Evolutionary conservation across 2,888 invertebrate species (phyloP).

Genomic region (Ethmia dodecea): DNA sequence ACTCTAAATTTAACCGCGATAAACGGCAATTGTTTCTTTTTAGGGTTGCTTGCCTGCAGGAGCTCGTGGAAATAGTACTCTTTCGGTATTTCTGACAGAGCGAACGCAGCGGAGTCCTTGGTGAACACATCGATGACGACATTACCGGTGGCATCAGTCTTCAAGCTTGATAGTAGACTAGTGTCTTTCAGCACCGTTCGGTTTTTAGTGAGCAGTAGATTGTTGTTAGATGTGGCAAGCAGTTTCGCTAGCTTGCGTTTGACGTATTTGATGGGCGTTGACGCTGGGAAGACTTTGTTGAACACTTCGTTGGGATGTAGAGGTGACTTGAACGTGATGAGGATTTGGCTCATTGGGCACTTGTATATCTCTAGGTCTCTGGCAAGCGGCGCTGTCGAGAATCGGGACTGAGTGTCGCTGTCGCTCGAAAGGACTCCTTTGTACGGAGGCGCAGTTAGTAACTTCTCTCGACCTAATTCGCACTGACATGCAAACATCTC

Average conservation of each 20-base stretch:
- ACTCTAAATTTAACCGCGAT: constrained; percentile 66
- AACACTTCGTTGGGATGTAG: constrained; percentile 53
- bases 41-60: constrained; percentile 51
- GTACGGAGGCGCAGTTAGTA: constrained; percentile 63
- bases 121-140: constrained; percentile 63
- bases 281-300: constrained; percentile 64
- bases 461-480: constrained; percentile 63
- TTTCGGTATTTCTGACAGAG: constrained; percentile 56
- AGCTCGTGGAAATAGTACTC: constrained; percentile 64
- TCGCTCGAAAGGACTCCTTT: constrained; percentile 34
- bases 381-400: constrained; percentile 53
- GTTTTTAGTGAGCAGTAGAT: constrained; percentile 58
- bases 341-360: constrained; percentile 60
- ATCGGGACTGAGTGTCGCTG: constrained; percentile 38
- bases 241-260: constrained; percentile 65
- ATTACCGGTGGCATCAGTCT: constrained; percentile 56
- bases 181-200: constrained; percentile 62
- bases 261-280: constrained; percentile 57
- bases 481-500: constrained; percentile 54
- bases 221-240: constrained; percentile 51
- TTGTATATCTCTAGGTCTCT: constrained; percentile 51
- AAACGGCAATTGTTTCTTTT: constrained; percentile 60
- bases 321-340: constrained; percentile 60
- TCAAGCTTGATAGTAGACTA: constrained; percentile 50
- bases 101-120: constrained; percentile 57